phyloP scores from a whole-genome alignment of 2,113 vertebrate species.

The Thalassarche chlororhynchos region DNA sequence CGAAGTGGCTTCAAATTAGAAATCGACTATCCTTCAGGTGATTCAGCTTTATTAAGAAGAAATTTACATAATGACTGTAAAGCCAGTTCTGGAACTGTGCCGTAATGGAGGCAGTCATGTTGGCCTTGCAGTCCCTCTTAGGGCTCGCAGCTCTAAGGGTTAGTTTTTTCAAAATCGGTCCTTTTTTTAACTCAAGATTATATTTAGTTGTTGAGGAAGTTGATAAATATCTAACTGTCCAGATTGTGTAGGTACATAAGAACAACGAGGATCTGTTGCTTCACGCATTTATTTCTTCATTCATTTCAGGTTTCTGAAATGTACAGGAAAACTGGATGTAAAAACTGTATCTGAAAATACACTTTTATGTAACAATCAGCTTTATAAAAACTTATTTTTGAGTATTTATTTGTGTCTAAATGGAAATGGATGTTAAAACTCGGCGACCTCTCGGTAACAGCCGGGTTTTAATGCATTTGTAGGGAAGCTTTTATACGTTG shows the following conservation, averaged over 20 bases:
- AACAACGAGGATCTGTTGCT: neutral
- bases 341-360: neutral
- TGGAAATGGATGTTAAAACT: neutral
- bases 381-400: neutral
- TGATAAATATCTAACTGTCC: neutral
- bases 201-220: neutral
- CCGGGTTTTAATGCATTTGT: neutral
- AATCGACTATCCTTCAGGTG: neutral
- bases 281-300: neutral
- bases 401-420: neutral
- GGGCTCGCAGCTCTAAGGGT: neutral
- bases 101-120: neutral
- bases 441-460: accelerated
- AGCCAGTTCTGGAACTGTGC: neutral
- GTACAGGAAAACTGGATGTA: neutral
- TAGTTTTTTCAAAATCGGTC: neutral
- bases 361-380: accelerated
- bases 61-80: neutral
- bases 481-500: neutral
- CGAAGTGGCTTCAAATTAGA: neutral
- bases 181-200: neutral
- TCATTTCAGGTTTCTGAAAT: neutral
- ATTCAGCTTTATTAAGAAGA: neutral
- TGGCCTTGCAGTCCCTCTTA: neutral
- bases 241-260: neutral